Conservation (phyloP, 2,888 invertebrate genomes). For the Dromius quadrimaculatus region DNA sequence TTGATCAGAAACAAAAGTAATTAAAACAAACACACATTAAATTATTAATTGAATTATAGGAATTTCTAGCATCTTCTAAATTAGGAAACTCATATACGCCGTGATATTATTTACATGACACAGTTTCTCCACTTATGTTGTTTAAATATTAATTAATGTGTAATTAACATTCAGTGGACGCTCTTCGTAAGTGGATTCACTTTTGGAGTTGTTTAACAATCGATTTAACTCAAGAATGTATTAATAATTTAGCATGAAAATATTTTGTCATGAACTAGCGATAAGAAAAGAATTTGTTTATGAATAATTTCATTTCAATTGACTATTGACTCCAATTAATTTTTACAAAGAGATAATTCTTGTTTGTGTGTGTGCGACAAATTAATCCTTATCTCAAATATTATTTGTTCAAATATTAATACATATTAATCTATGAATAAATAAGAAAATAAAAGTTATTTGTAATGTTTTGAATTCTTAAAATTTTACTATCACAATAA, state of each 20-base stretch:
- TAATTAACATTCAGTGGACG: background rate
- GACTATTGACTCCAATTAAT: background rate
- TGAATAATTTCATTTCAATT: background rate
- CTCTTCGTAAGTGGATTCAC: constrained; percentile 2
- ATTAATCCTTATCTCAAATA: too few species aligned
- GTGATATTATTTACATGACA: constrained; percentile 27
- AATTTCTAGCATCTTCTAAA: background rate
- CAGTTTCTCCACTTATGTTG: constrained; percentile 8
- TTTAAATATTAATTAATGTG: constrained; percentile 1
- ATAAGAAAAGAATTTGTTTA: constrained; percentile 8
- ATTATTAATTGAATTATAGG: background rate
- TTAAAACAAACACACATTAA: constrained; percentile 1
- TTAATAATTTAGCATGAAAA: background rate
- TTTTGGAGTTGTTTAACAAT: background rate
- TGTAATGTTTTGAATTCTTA: too few species aligned
- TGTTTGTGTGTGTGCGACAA: too few species aligned
- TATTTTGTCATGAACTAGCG: background rate
- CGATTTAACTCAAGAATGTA: constrained; percentile 4
- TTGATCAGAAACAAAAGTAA: background rate
- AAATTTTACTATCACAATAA: too few species aligned
- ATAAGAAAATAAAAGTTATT: too few species aligned
- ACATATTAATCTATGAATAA: too few species aligned
- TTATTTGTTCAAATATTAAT: too few species aligned
- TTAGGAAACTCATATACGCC: constrained; percentile 4
- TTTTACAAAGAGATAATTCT: constrained; percentile 1